phyloP scores from a whole-genome alignment of 2,113 vertebrate genomes.

The Ranitomeya imitator region DNA sequence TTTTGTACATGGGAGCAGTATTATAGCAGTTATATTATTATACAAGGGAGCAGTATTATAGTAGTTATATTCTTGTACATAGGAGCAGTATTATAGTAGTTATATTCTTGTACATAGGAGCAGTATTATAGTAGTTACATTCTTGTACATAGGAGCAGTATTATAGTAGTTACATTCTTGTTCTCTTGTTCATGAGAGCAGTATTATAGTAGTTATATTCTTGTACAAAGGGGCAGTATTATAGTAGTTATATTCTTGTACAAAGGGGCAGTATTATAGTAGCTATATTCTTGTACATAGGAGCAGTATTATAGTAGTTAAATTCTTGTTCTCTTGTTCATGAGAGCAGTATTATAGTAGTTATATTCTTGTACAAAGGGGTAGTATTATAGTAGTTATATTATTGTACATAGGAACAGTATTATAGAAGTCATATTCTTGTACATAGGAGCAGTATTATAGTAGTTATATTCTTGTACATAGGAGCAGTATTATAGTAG shows the following conservation, averaged over 20 bases:
- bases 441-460: no score
- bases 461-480: no score
- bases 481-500: no score
- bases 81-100: not conserved
- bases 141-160: not conserved
- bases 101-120: not conserved
- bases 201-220: no score
- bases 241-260: slow-evolving; percentile 4
- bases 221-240: not conserved
- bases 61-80: not conserved
- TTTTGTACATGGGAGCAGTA: not conserved
- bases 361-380: no score
- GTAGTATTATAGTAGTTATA: no score
- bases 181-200: not conserved
- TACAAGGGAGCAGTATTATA: not conserved
- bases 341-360: no score
- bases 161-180: slow-evolving; percentile 11
- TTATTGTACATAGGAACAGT: no score
- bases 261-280: not conserved
- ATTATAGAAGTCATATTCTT: no score
- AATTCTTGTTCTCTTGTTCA: no score
- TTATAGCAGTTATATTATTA: not conserved
- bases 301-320: no score
- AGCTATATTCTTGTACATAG: no score
- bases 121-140: slow-evolving; percentile 17